Base-by-base conservation (phyloP, 2,888 invertebrate genomes). In the Lithophane socia region DNA sequence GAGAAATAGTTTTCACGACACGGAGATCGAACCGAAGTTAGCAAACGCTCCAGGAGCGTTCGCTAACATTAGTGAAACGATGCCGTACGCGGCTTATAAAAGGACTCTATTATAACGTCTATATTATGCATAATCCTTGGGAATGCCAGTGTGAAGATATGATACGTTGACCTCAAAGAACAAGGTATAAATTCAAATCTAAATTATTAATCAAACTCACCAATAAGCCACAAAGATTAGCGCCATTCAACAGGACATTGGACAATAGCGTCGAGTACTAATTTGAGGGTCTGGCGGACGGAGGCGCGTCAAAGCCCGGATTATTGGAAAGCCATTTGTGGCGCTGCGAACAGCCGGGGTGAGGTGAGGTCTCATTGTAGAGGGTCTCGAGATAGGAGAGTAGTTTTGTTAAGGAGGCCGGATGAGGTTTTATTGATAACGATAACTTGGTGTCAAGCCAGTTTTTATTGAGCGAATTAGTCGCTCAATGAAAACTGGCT, bases 301-400 rank as follows among this genome's bases (percentile, higher is more conserved):
- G 83, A 79, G 80, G 73, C 84, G 89, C 90, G 88, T 89, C 90
- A 88, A 87, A 88, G 90, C 89, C 83, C 77, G 91, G 93, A 92
- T 94, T 94, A 94, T 93, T 91, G 93, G 94, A 92, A 94, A 94
- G 91, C 91, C 93, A 93, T 94, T 94, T 93, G 92, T 84, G 90
- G 90, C 81, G 68, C 79, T 83, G 73, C 78, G 73, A 82, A 76
- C 85, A 73, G 83, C 69, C 77, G 54, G 54, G 44, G 37, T 65
- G 75, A 16, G 86, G 75, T 37, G 77, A 10, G 85, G 79, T 13
- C 52, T 3, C 29, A 80, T 88, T 74, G 52, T 4, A 68, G 85
- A 84, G 85, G 71, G 47, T 13, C 4, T 66, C 16, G 44, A 64
- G 69, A 58, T 12, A 42, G 9, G 9, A 21, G 44, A 24, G 60